Evolutionary conservation across 2,113 vertebrate genomes (phyloP).

Genomic region (Carollia perspicillata): DNA sequence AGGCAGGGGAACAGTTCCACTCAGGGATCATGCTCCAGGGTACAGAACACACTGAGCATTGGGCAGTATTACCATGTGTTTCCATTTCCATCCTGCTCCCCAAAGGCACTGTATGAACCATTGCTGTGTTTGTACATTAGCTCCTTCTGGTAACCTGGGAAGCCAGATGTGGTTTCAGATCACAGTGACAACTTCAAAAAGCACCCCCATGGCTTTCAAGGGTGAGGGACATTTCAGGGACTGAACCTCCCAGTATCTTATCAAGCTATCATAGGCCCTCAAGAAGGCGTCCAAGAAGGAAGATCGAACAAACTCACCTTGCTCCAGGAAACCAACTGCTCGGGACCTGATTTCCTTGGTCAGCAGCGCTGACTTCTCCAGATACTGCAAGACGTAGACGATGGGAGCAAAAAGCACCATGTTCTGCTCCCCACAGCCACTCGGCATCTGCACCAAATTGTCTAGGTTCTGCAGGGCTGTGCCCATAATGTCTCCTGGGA

Average conservation of each 20-base stretch:
- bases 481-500: conserved; percentile 88
- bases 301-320: conserved; percentile 75
- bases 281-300: background rate
- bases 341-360: conserved; percentile 77
- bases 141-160: conserved; percentile 88
- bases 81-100: conserved; percentile 83
- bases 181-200: background rate
- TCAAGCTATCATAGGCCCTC: too few relatives aligned
- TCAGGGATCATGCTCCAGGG: background rate
- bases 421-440: conserved; percentile 90
- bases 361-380: conserved; percentile 84
- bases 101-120: conserved; percentile 92
- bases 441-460: conserved; percentile 83
- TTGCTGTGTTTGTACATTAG: conserved; percentile 87
- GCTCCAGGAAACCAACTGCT: conserved; percentile 80
- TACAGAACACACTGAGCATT: background rate
- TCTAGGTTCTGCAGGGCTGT: conserved; percentile 84
- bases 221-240: background rate
- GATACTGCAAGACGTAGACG: conserved; percentile 87
- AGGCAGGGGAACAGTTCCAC: background rate
- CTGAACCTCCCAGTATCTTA: background rate
- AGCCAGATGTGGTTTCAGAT: conserved; percentile 2
- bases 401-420: conserved; percentile 90
- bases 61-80: conserved; percentile 87
- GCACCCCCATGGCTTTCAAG: background rate